A percentile compares a stretch with the other conserved stretches of the same genome.
These are phyloP conservation scores for Grus americana DNA, from an alignment of 2,113 vertebrate species.

Conservation along the genomic window DNA sequence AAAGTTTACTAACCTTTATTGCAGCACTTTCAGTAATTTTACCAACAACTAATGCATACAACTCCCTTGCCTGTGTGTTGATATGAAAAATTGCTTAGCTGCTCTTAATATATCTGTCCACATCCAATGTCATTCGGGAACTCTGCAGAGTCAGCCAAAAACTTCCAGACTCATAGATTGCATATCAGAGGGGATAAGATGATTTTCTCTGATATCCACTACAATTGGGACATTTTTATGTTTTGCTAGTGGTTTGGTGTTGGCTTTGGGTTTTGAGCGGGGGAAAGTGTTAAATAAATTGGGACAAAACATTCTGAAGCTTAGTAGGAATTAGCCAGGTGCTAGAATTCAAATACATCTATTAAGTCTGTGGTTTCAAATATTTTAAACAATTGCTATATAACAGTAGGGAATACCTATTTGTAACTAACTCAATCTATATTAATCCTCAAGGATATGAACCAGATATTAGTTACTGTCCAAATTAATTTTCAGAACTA, in stretches of 20 bases:
- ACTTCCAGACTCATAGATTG: neutral
- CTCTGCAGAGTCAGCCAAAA: neutral
- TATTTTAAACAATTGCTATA: neutral
- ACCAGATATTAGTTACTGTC: neutral
- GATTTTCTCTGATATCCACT: neutral
- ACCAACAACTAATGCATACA: neutral
- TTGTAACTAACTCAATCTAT: neutral
- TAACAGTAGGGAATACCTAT: neutral
- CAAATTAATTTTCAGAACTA: neutral
- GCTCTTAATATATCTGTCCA: neutral
- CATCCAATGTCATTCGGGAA: neutral
- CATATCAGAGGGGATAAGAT: neutral
- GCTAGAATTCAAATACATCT: neutral
- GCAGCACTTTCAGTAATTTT: neutral
- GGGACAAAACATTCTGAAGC: neutral
- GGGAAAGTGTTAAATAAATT: neutral
- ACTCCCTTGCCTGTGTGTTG: neutral
- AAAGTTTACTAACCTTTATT: conserved; percentile 53
- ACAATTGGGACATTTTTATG: neutral
- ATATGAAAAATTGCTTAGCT: neutral
- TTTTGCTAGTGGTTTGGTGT: neutral
- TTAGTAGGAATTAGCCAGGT: neutral
- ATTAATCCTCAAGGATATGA: conserved; percentile 26
- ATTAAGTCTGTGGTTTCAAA: neutral
- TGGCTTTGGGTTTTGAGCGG: neutral